Evolutionary conservation across 1,140 invertebrate genomes (phyloP), one percentile per base, ranked within the genome.

Genomic region (Forficula auricularia): DNA sequence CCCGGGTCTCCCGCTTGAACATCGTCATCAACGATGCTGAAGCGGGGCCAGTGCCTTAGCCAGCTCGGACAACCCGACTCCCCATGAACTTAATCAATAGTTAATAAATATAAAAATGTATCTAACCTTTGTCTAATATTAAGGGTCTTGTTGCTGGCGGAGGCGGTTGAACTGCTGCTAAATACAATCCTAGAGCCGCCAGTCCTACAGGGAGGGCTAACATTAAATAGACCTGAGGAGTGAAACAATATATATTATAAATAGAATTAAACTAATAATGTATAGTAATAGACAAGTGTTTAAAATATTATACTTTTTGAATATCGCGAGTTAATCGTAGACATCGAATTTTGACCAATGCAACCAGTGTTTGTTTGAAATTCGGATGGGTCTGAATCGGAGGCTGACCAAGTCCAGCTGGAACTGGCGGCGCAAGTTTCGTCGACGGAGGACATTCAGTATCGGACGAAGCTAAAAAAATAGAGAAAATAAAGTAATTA

Each of bases 171-270:
- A 71, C 67, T 10, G 72, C 77, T 46, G 77, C 73, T 36, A 81
- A 59, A 51, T 77, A 77, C 4, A 81, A 64, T 15, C 76, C 76
- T 6, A 78, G 56, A 0, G 70, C 73, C 33, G 75, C 72, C 32
- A 79, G 68, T 19, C 73, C 64, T 51, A 79, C 63, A 3, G 65
- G 70, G 38, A 62, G 62, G 12, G 65, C 54, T 35, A 68, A 60
- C 38, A 63, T 68, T 47, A 67, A 68, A 53, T 63, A 70, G 18
- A 66, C 50, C 22, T 27, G 4, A 27, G 6, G 50, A 40, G n/a
- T 37, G 35, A n/a, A n/a, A n/a, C n/a, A n/a, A n/a, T n/a, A n/a
- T n/a, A n/a, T n/a, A n/a, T n/a, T 6, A 27, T 6, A 27, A 27
- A 27, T 6, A 27, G 22, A 27, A 6, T 27, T 27, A 27, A 27